Evolutionary conservation across 1,140 invertebrate genomes (phyloP), one percentile per base, ranked within the genome.

Genomic region (Amyelois transitella): DNA sequence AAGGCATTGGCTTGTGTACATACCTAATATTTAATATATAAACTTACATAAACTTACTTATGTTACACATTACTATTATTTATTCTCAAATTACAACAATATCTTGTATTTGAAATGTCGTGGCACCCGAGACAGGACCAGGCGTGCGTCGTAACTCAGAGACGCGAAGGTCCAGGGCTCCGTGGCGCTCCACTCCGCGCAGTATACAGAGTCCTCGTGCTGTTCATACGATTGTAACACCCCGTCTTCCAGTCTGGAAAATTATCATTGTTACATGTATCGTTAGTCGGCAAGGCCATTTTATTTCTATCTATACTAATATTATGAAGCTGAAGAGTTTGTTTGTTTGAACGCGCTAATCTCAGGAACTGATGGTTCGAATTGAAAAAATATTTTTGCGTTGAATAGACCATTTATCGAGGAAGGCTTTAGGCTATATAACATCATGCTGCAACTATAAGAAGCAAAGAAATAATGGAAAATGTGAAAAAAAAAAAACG

Each of bases 131-230:
- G 97, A 98, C 50, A 99, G 93, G 32, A 99, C 93, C 24, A 99
- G 90, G 58, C 98, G 88, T 2, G 97, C 98, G 89, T 99, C 98
- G 88, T 98, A 99, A 83, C 96, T 98, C 0, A 99, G 90, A 0
- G 97, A 99, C 21, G 98, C 98, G 91, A 99, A 99, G 38, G 97
- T 95, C 98, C 98, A 99, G 14, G 98, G 97, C 90, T 99, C 98
- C 32, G 96, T 95, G 32, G 94, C 92, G 55, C 97, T 98, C 98
- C 98, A 99, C 87, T 98, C 97, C 0, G 95, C 96, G 74, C 95
- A 95, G 90, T 99, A 99, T 14, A 99, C 98, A 51, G 96, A 97
- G 83, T 99, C 98, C 89, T 99, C 98, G 84, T 99, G 98, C 69
- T 98, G 96, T 80, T 99, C 97, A 79, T 97, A 98, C 62, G 92